Evolutionary conservation across 2,797 vertebrate genomes (phyloP), one percentile per base, ranked within the genome.

Genomic region (Molossus alvarezi): DNA sequence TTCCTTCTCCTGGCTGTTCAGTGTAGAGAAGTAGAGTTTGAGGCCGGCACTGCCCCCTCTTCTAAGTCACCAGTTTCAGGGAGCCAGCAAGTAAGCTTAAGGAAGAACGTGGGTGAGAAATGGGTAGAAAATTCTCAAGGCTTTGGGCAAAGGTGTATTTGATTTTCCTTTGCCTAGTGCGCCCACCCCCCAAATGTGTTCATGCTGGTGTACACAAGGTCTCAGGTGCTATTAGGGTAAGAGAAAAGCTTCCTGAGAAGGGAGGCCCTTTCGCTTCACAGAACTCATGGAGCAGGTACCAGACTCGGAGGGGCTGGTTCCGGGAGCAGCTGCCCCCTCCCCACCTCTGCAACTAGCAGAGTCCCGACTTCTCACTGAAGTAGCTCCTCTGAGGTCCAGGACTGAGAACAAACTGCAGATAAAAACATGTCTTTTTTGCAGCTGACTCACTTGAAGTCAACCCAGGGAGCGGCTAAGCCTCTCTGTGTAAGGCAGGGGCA

Each of bases 401-500:
- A 55, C 77, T 33, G 29, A 73, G 90, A 69, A 90, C 75, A 81
- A 97, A 92, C 62, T 45, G 45, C 27, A 57, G 37, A 55, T 96
- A 88, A 90, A 97, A 96, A 73, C 1, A 23, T n/a, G 25, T 96
- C 60, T 95, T 64, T 60, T 94, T 83, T 48, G 76, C 58, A 94
- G 87, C 89, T 96, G 97, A 76, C 62, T 97, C n/a, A 13, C 27
- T 89, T 41, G 57, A 91, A 88, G 80, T 88, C 60, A 77, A 51
- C 84, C 71, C 9, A 0, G 21, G 67, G 57, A 89, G 84, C 8
- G 76, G 79, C 65, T 84, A 81, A 65, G 90, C 21, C 79, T 0
- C 96, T 86, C 96, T 87, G 96, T 89, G 6, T 51, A 91, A 88
- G 95, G 93, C 95, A 95, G 64, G 75, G 58, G 67, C 57, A 15